Base-by-base conservation (phyloP, 1,140 invertebrate genomes). In the Euschistus heros region DNA sequence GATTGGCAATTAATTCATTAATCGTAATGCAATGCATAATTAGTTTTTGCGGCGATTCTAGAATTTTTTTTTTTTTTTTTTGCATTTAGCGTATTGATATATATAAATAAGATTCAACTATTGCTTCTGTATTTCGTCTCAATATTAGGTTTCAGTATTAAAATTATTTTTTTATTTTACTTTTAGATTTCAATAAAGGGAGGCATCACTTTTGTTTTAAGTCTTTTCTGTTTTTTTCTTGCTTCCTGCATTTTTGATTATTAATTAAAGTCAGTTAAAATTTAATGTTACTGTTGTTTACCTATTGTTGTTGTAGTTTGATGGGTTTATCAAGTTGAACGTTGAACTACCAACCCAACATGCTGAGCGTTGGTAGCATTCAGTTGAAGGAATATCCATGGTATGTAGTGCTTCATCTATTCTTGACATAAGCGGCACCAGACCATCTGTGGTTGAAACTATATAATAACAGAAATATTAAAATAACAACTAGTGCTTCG, bases 351-450 rank as follows among this genome's bases (percentile, higher is more conserved):
- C 64, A 0, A 65, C 18, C 66, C 59, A 62, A 52, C 66, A 67
- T 14, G 66, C 60, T 22, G 50, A 47, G 7, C 42, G 1, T 46
- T 67, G 60, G 33, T 62, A 67, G 30, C 66, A 67, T 8, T 50
- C 27, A 22, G 13, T 46, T 8, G 27, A 24, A 15, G 50, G 42
- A 15, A 67, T 57, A 57, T 67, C 61, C 24, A 52, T 30, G 2
- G 18, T 20, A 18, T 54, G 59, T 10, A 67, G 17, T 13, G 61
- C 54, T 6, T 67, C 66, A 55, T 67, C 66, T n/a, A 67, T 27
- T n/a, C 61, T 27, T 42, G 60, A 50, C 47, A 67, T 67, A 17
- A 67, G 37, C 24, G 66, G 66, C 30, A 50, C 42, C 14, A 62
- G 20, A 18, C 44, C 60, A 17, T 67, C 46, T 4, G 42, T 63